These are phyloP conservation scores for Cistogaster globosa DNA, from an alignment of 2,888 invertebrate genomes.

Conservation along the genomic window DNA sequence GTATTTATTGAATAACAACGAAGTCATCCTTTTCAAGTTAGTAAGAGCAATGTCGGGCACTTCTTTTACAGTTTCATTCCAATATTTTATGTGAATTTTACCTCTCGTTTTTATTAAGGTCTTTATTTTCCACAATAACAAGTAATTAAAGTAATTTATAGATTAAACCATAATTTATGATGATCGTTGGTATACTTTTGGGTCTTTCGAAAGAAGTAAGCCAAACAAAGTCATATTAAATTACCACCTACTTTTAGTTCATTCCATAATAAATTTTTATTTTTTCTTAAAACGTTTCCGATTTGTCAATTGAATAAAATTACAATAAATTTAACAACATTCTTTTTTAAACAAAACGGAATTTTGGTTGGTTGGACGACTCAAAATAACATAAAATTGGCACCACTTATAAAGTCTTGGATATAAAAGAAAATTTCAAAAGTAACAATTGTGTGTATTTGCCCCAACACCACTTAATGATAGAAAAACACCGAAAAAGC, in stretches of 20 bases:
- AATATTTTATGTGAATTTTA: constrained; percentile 2
- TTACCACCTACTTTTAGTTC: constrained; percentile 63
- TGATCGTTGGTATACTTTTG: constrained; percentile 61
- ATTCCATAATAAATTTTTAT: constrained; percentile 66
- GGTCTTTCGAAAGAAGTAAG: constrained; percentile 41
- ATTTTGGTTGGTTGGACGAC: constrained; percentile 62
- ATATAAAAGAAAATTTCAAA: constrained; percentile 18
- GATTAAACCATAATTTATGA: constrained; percentile 69
- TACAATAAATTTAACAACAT: constrained; percentile 75
- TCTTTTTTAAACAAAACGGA: constrained; percentile 54
- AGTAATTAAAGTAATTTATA: constrained; percentile 73
- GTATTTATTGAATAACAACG: background rate
- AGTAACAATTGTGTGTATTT: constrained; percentile 11
- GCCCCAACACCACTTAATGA: constrained; percentile 52
- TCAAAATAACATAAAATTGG: constrained; percentile 56
- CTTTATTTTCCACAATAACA: constrained; percentile 65
- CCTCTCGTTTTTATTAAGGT: constrained; percentile 9
- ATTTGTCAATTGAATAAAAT: constrained; percentile 82
- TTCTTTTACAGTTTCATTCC: too few species aligned
- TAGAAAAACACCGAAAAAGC: constrained; percentile 52
- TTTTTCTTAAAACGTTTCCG: constrained; percentile 75
- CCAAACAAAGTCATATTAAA: constrained; percentile 54
- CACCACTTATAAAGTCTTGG: constrained; percentile 57
- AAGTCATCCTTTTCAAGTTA: too few species aligned
- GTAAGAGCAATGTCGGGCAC: too few species aligned